Base-by-base conservation (phyloP, 2,888 invertebrate genomes). In the Apotomis betuletana region DNA sequence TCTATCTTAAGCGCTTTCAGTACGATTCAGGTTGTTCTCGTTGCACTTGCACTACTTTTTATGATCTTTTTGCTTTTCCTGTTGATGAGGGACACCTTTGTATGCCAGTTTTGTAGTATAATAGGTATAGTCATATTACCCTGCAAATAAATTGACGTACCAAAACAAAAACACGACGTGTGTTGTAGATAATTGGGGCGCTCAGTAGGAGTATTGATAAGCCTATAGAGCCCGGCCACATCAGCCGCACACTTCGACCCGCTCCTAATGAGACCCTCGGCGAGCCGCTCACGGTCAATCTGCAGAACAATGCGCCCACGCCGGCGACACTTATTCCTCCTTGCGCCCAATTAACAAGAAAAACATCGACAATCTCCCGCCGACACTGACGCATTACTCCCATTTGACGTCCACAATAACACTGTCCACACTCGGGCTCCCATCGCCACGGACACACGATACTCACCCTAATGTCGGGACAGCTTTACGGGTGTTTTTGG, bases 311-410 rank as follows among this genome's bases (percentile, higher is more conserved):
- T 55, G 27, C 65, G 41, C 15, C 58, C 10, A 12, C 64, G 51
- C 63, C 41, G 6, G 58, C 41, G 69, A 64, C 63, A 70, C 44
- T 41, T 27, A 27, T 27, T 27, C 27, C 27, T 52, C 62, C 62
- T 55, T 57, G 90, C 81, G 84, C 80, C 90, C 91, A 92, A 92
- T 92, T 92, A 92, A 85, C 83, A 85, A 88, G 89, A 90, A 90
- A 89, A 91, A 91, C 90, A 91, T 85, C 85, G 83, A 86, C 90
- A 83, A 85, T 82, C 79, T 72, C 78, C 87, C 88, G 87, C 65
- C 73, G 88, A 87, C 88, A 85, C 79, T 87, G 89, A 91, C 81
- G 81, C 85, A 91, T 92, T 89, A 86, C 87, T 87, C 82, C 87
- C 82, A 87, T 89, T 86, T 85, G 82, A 78, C 79, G 76, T 75